A percentile compares a stretch with the other conserved stretches of the same genome.
Conservation (phyloP, 2,797 vertebrate genomes). For the Orestias chungarensis region DNA sequence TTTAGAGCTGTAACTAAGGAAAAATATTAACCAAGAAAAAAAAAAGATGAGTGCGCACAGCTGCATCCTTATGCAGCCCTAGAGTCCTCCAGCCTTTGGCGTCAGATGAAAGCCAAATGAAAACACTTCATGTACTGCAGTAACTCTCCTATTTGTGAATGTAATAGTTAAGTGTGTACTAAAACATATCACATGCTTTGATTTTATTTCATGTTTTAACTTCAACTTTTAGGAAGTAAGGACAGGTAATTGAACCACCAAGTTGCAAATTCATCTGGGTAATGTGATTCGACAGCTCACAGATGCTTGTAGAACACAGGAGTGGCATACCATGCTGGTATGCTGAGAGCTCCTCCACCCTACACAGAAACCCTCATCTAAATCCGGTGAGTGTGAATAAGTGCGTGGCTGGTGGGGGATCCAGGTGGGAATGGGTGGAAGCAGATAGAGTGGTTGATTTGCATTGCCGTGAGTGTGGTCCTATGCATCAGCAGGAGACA, state of each 20-base stretch:
- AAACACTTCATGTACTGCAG: conserved; percentile 36
- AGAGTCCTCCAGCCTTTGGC: conserved; percentile 5
- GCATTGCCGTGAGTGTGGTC: conserved; percentile 75
- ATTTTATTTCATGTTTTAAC: conserved; percentile 37
- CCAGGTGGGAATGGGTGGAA: conserved; percentile 65
- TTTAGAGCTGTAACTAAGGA: background rate
- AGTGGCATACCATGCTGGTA: conserved; percentile 29
- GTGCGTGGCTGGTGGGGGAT: conserved; percentile 43
- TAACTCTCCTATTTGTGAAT: conserved; percentile 5
- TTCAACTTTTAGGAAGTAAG: conserved; percentile 39
- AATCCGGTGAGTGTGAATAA: conserved; percentile 42
- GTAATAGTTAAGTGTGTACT: conserved; percentile 6
- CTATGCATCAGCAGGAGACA: conserved; percentile 78
- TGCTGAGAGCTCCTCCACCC: conserved; percentile 46
- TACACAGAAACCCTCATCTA: conserved; percentile 35
- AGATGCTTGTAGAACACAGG: conserved; percentile 42
- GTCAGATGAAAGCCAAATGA: conserved; percentile 21
- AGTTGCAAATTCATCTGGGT: conserved; percentile 41
- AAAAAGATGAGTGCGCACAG: conserved; percentile 23
- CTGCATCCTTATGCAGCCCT: conserved; percentile 11
- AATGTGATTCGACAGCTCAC: conserved; percentile 30
- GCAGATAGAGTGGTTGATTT: conserved; percentile 75
- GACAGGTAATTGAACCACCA: conserved; percentile 51
- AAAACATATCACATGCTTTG: conserved; percentile 41
- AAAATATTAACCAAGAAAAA: conserved; percentile 14